Evolutionary conservation across 2,888 invertebrate genomes (phyloP), one percentile per base, ranked within the genome.

Genomic region (Anagyrus pseudococci): DNA sequence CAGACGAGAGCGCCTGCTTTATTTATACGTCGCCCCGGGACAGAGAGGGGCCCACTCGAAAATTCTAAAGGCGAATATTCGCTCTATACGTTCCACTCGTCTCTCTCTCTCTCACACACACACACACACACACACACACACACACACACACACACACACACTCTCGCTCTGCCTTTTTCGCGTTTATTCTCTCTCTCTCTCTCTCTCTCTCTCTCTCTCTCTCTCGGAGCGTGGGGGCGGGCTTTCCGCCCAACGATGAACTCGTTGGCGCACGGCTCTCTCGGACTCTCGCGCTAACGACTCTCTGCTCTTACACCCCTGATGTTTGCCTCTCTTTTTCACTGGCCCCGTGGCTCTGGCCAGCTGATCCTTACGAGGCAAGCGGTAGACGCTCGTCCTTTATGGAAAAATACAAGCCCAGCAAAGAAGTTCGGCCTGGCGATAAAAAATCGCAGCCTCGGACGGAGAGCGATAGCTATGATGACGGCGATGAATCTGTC

Each of bases 21-120:
- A 79, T 79, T 79, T 77, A 77, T 74, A 71, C 64, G 66, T 69
- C 62, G 71, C 71, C 69, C 55, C 68, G 59, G 69, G 71, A 68
- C 50, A 67, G 58, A 62, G 57, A 48, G 58, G 62, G 67, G 59
- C 17, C 29, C 33, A 37, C 60, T 64, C 58, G 62, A 63, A 66
- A 68, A 69, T 69, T 66, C 64, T 67, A 46, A 58, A 58, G 48
- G 40, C 54, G 55, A 52, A 33, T 58, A 44, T 50, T 37, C 33
- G 46, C 62, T 46, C 49, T 2, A n/a, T 15, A 8, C 41, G 41
- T 15, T 41, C 41, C n/a, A 13, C 54, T 43, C 10, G 6, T 41
- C 41, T 41, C 17, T 41, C 41, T 41, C 17, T 41, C 17, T 41
- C 29, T 29, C 29, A 40, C 47, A 43, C 55, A 57, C 25, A 26